Base-by-base conservation (phyloP, 2,888 invertebrate genomes). In the Mechanitis mazaeus region DNA sequence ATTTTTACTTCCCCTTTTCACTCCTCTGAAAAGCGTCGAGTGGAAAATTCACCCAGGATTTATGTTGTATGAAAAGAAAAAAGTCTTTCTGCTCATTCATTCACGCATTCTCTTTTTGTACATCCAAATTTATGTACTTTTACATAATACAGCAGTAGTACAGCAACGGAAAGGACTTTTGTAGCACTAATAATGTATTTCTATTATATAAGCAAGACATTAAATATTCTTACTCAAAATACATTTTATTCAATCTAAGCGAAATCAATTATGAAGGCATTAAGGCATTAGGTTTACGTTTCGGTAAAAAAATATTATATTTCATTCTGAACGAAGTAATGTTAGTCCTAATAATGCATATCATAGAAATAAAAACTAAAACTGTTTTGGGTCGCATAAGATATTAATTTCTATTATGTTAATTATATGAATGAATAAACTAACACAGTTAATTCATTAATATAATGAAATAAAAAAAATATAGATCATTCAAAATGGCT, bases 1-100 rank as follows among this genome's bases (percentile, higher is more conserved):
- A 71, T 71, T 72, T 70, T 68, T 67, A 66, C 70, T 68, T 67
- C 65, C 68, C 71, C 66, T 67, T 62, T 64, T 67, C 69, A 60
- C 66, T 72, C 71, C 68, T 57, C 63, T 60, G 73, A 61, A 70
- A 71, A 72, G 71, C 69, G 66, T 67, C 66, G 69, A 71, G 68
- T 68, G 68, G 63, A 64, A 66, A 71, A 69, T 64, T 70, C 68
- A 60, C 58, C 63, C 38, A 59, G 65, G 72, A 74, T 76, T 75
- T 75, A 76, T 73, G 67, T 72, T 64, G 64, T 65, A 70, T 67
- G 67, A 71, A 69, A 69, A 69, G 68, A 70, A 67, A 70, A 72
- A 73, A 69, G 71, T 73, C 74, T 63, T 63, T 60, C 58, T 57
- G 54, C 55, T 56, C 58, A 20, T 61, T 61, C 58, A 65, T 65